Percentiles rank a stretch among this genome's conserved stretches.
Evolutionary conservation across 2,797 vertebrate species (phyloP).

Genomic region (Sphenodon punctatus): DNA sequence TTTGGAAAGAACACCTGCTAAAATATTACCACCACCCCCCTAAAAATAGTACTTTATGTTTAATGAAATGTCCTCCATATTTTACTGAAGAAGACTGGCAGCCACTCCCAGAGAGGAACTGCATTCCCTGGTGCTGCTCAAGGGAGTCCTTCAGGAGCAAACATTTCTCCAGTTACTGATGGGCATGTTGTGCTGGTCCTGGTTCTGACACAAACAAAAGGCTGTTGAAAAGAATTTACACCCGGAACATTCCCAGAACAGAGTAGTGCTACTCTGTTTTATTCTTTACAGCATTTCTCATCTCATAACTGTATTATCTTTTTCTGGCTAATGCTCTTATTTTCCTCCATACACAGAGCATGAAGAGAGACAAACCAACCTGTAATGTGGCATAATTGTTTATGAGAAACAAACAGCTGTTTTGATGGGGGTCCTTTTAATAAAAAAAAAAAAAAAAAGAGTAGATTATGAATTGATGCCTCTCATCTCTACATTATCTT

Average conservation of each 20-base stretch:
- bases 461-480: conserved; percentile 9
- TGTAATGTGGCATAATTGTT: conserved; percentile 36
- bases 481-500: background rate
- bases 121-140: background rate
- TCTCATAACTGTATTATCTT: conserved; percentile 59
- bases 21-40: background rate
- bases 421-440: conserved; percentile 48
- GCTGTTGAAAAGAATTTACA: conserved; percentile 44
- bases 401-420: conserved; percentile 61
- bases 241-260: conserved; percentile 52
- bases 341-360: conserved; percentile 43
- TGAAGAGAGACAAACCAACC: conserved; percentile 34
- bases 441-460: too few relatives aligned
- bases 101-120: background rate
- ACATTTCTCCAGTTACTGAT: too few relatives aligned
- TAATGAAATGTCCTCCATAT: background rate
- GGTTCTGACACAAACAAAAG: conserved; percentile 45
- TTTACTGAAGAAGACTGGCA: background rate
- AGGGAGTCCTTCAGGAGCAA: background rate
- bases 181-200: too few relatives aligned
- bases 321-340: conserved; percentile 50
- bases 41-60: background rate
- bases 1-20: background rate
- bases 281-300: conserved; percentile 60
- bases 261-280: conserved; percentile 57